Evolutionary conservation across 2,113 vertebrate genomes (phyloP).

Genomic region (Sminthopsis crassicaudata): DNA sequence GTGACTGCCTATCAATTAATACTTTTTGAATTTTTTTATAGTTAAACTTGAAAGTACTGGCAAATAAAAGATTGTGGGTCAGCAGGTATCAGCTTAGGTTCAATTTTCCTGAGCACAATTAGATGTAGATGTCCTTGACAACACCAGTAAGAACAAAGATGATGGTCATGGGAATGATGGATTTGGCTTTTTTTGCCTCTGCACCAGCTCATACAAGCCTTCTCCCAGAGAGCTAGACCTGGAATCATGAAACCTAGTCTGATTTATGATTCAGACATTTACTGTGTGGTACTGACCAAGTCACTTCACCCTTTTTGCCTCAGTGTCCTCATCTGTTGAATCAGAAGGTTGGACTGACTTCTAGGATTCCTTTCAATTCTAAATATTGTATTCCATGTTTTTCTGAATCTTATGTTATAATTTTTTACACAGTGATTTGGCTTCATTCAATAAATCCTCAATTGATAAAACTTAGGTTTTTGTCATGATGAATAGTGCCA

Average conservation of each 20-base stretch:
- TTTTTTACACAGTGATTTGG: neutral
- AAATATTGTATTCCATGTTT: neutral
- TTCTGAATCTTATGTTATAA: neutral
- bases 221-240: neutral
- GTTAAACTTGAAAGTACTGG: constrained; percentile 57
- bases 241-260: neutral
- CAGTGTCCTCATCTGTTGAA: neutral
- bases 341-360: neutral
- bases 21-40: constrained; percentile 53
- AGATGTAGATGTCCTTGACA: constrained; percentile 63
- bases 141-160: constrained; percentile 52
- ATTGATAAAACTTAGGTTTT: neutral
- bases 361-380: neutral
- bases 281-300: neutral
- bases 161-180: constrained; percentile 19
- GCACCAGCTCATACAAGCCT: neutral
- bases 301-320: neutral
- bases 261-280: neutral
- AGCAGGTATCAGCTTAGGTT: constrained; percentile 61
- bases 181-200: neutral
- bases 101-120: constrained; percentile 59
- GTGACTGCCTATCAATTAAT: constrained; percentile 50
- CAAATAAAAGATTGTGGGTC: constrained; percentile 36
- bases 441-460: neutral
- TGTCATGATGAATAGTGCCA: neutral